A percentile compares a stretch with the other conserved stretches of the same genome.
phyloP scores from a whole-genome alignment of 64 coral and sea anemone genomes.

The Pocillopora damicornis region DNA sequence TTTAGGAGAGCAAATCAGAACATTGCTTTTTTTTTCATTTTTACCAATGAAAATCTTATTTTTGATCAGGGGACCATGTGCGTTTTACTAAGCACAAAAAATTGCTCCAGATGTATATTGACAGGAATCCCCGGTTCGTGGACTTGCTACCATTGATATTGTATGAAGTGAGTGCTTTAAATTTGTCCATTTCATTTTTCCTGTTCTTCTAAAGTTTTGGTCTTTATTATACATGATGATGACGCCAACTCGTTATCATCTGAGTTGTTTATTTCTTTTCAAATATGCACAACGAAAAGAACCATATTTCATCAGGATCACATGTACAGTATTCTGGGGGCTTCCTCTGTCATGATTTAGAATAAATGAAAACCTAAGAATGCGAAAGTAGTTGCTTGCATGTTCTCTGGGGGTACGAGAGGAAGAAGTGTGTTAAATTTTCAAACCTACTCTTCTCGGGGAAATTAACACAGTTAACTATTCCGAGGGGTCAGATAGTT shows the following conservation, averaged over 20 bases:
- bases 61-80: not conserved
- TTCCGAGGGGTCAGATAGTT: not conserved
- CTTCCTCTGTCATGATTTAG: too few species aligned
- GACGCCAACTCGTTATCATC: too few species aligned
- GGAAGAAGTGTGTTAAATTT: too few species aligned
- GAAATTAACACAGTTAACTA: too few species aligned
- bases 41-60: not conserved
- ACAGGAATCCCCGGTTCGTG: not conserved
- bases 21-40: not conserved
- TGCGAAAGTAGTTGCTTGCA: not conserved
- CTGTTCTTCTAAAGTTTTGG: too few species aligned
- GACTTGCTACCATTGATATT: slow-evolving; percentile 11
- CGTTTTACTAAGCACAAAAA: not conserved
- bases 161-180: not conserved
- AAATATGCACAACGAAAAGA: too few species aligned
- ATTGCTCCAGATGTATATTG: not conserved
- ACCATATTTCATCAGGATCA: too few species aligned
- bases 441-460: too few species aligned
- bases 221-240: too few species aligned
- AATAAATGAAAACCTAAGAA: too few species aligned
- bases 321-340: too few species aligned
- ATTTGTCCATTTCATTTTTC: not conserved
- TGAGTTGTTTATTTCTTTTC: too few species aligned
- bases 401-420: not conserved
- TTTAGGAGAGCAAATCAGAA: not conserved